Conservation (phyloP, 2,888 invertebrate genomes). For the Notodonta ziczac region DNA sequence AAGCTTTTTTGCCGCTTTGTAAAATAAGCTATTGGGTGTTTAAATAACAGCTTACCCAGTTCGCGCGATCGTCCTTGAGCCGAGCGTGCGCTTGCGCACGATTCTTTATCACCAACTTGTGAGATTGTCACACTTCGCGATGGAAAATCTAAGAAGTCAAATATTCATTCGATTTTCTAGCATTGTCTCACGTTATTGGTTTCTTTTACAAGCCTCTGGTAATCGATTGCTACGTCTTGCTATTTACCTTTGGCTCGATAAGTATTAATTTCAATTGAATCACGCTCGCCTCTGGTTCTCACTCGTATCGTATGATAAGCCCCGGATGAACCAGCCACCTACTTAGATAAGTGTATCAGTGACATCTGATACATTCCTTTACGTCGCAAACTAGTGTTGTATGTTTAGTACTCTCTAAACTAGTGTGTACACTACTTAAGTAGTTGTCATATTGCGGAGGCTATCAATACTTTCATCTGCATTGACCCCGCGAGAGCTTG, state of each 20-base stretch:
- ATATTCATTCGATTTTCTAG: slow-evolving; percentile 38
- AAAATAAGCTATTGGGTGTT: slow-evolving; percentile 65
- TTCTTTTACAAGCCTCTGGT: slow-evolving; percentile 12
- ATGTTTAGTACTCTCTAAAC: background rate
- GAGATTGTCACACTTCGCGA: slow-evolving; percentile 41
- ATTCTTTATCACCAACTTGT: slow-evolving; percentile 58
- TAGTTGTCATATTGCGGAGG: slow-evolving; percentile 34
- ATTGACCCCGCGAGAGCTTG: slow-evolving; percentile 45
- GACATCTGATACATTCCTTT: slow-evolving; percentile 2
- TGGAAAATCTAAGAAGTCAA: slow-evolving; percentile 44
- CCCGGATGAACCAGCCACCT: background rate
- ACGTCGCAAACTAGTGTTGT: background rate
- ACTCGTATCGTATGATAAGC: slow-evolving; percentile 2
- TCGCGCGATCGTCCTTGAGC: slow-evolving; percentile 72
- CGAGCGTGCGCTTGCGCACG: slow-evolving; percentile 67
- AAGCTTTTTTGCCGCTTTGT: slow-evolving; percentile 58
- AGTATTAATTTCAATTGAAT: background rate
- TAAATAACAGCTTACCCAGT: slow-evolving; percentile 48
- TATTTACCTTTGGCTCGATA: background rate
- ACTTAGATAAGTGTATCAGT: slow-evolving; percentile 4
- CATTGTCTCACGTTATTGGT: slow-evolving; percentile 44
- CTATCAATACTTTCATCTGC: slow-evolving; percentile 55
- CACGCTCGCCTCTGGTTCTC: background rate
- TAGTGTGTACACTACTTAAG: slow-evolving; percentile 15
- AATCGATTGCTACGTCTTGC: background rate